Evolutionary conservation across 2,113 vertebrate species (phyloP), one percentile per base, ranked within the genome.

Genomic region (Tinamus guttatus): DNA sequence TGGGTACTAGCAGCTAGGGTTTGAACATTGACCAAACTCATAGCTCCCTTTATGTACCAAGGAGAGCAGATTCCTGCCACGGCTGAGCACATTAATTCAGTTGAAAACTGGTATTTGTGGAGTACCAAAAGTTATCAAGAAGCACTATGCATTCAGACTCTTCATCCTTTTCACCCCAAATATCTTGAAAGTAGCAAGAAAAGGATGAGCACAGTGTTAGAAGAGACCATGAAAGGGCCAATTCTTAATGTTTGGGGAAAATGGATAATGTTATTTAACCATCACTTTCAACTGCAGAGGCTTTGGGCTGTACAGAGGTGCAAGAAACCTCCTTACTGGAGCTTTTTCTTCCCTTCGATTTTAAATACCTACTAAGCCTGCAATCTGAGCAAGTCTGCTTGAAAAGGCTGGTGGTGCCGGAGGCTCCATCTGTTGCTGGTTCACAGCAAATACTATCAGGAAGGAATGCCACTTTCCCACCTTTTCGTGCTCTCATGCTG

Each of bases 381-480:
- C 32, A 43, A n/a, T 71, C 22, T 78, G 80, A 94, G 69, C 80
- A 90, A 95, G 52, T 11, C 24, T 90, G 51, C 45, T 81, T 78
- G 32, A 78, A 93, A 91, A 94, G 34, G 38, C 76, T 93, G 58
- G 20, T 64, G 64, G 9, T 84, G 68, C 36, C 71, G 73, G 15
- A 75, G 40, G 62, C 34, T 90, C 88, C 90, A 84, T 96, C 82
- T 96, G 90, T 94, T 81, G 49, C 56, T 94, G 45, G 0, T 84
- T 95, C 69, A 3, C 90, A 92, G 80, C 82, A 88, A 69, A 45
- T 90, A 60, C 60, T 94, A 82, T 68, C 77, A 90, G 64, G 32
- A 83, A 3, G 83, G 73, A 96, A 81, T 62, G 69, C 85, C 73
- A 64, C 41, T 88, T 30, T 84, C 60, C 32, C 58, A 78, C 69